These are phyloP conservation scores for Emydocephalus ijimae DNA, from an alignment of 2,113 vertebrate species.

Conservation along the genomic window DNA sequence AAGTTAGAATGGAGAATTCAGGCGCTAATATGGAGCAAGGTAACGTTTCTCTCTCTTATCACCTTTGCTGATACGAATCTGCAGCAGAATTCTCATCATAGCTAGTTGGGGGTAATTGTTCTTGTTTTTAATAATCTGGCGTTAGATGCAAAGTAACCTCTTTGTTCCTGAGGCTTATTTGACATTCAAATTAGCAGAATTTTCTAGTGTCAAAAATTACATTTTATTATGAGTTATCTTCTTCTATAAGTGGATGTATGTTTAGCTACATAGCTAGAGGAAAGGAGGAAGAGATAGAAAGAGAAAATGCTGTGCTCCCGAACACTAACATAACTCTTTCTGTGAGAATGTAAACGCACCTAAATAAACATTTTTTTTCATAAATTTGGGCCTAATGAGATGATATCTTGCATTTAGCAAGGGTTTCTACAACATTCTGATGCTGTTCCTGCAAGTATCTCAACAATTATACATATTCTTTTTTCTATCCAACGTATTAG, in stretches of 20 bases:
- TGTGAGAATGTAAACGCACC: neutral
- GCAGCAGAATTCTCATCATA: neutral
- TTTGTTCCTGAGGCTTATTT: conserved; percentile 14
- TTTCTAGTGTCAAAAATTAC: neutral
- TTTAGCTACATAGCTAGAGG: neutral
- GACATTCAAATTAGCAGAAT: conserved; percentile 30
- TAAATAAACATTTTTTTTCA: neutral
- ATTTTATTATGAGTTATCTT: neutral
- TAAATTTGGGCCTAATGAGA: conserved; percentile 60
- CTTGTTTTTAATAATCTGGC: conserved; percentile 24
- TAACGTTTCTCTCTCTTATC: conserved; percentile 51
- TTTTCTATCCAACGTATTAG: neutral
- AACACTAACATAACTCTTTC: conserved; percentile 3
- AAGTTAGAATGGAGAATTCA: conserved; percentile 55
- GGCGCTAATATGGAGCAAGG: conserved; percentile 50
- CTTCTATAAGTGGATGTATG: neutral
- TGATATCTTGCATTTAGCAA: conserved; percentile 44
- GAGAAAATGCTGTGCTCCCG: neutral
- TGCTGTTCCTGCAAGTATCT: neutral
- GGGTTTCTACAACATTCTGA: conserved; percentile 41
- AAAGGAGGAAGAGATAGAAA: neutral
- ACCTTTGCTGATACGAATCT: conserved; percentile 34
- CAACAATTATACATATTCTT: conserved; percentile 12
- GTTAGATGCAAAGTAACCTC: neutral
- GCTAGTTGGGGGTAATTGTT: neutral